These are phyloP conservation scores for Sorex maritimensis DNA, from an alignment of 2,797 vertebrate genomes.

Conservation along the genomic window DNA sequence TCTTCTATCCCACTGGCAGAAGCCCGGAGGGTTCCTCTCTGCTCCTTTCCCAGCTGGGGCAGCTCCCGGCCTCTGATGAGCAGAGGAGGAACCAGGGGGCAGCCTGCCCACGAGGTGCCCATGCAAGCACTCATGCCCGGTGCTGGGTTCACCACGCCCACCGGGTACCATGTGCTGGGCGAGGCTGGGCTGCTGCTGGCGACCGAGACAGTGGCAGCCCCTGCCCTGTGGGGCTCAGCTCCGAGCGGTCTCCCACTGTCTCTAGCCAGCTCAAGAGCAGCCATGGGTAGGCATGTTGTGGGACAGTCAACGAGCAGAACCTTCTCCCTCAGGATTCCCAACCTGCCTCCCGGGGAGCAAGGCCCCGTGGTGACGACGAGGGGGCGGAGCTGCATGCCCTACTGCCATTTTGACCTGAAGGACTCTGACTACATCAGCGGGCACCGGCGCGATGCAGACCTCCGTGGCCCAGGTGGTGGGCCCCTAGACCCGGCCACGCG, in stretches of 20 bases:
- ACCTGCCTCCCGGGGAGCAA: constrained; percentile 89
- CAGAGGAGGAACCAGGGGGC: constrained; percentile 21
- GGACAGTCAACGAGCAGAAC: neutral
- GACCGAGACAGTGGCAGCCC: neutral
- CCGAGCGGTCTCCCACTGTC: neutral
- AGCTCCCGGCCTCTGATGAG: neutral
- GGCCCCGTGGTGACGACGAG: constrained; percentile 89
- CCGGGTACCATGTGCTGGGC: neutral
- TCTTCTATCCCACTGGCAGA: neutral
- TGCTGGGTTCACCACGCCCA: neutral
- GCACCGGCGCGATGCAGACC: constrained; percentile 82
- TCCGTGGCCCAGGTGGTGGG: constrained; percentile 80
- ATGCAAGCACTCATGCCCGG: neutral
- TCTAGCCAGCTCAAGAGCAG: neutral
- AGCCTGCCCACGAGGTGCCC: neutral
- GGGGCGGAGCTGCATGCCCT: constrained; percentile 91
- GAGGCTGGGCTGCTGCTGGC: neutral
- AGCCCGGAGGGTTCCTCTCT: neutral
- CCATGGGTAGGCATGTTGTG: neutral
- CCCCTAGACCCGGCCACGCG: constrained; percentile 90
- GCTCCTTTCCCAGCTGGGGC: neutral
- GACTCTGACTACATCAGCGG: constrained; percentile 93
- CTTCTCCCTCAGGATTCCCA: constrained; percentile 92
- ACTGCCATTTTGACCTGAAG: constrained; percentile 93
- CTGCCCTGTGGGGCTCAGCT: neutral